phyloP scores from a whole-genome alignment of 2,888 invertebrate species.

The Adelphocoris suturalis region DNA sequence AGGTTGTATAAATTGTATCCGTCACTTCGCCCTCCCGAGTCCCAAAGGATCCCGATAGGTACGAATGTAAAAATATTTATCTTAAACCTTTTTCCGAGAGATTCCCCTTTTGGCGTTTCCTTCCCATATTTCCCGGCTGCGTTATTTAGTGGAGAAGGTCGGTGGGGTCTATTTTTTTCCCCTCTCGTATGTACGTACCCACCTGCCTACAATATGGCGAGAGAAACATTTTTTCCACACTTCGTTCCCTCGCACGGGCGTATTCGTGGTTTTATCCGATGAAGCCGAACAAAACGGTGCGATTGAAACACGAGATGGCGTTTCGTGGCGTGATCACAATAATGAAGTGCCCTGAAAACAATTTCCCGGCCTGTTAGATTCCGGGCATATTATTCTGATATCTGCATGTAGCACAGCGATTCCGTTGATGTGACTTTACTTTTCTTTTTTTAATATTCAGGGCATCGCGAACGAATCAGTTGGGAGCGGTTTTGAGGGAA shows the following conservation, averaged over 20 bases:
- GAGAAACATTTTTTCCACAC: not conserved
- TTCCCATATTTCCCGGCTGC: not conserved
- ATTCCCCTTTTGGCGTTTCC: constrained; percentile 4
- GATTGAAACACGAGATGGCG: not conserved
- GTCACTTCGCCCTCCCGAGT: not conserved
- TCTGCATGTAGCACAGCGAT: not conserved
- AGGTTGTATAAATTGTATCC: not conserved
- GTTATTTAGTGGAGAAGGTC: not conserved
- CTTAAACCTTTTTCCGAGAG: constrained; percentile 18
- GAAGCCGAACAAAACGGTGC: not conserved
- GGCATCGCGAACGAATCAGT: too few species aligned
- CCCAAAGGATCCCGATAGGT: constrained; percentile 21
- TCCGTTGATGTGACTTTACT: too few species aligned
- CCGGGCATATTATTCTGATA: not conserved
- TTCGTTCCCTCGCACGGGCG: constrained; percentile 1
- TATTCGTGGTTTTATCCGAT: not conserved
- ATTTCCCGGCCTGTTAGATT: not conserved
- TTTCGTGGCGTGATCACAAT: not conserved
- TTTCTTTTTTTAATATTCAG: too few species aligned
- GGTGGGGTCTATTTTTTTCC: not conserved
- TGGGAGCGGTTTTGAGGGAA: too few species aligned
- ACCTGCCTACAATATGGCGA: not conserved
- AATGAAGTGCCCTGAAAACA: not conserved
- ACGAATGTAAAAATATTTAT: constrained; percentile 49
- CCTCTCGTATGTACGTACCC: not conserved